These are phyloP conservation scores for Onychomys torridus DNA, from an alignment of 2,797 vertebrate species.

Conservation along the genomic window DNA sequence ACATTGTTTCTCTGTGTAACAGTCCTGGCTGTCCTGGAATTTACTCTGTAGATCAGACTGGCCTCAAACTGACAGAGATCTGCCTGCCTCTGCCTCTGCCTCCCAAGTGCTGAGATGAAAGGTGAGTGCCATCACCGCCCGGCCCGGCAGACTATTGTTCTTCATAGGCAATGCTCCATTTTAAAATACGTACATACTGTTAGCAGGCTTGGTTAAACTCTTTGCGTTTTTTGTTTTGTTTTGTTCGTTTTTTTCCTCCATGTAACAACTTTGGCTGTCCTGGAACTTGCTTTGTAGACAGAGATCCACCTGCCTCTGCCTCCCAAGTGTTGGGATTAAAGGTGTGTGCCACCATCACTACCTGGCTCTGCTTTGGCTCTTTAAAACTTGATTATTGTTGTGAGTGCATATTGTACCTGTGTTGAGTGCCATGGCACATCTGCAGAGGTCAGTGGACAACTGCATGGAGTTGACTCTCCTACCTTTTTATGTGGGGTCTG, in stretches of 20 bases:
- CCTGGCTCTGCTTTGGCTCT: background rate
- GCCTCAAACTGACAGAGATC: background rate
- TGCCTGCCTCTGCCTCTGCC: background rate
- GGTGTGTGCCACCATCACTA: background rate
- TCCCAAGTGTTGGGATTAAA: background rate
- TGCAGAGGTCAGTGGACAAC: background rate
- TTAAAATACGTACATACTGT: background rate
- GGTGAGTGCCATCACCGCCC: background rate
- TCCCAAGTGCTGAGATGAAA: background rate
- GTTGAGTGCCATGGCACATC: background rate
- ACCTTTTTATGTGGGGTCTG: background rate
- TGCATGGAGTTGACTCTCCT: background rate
- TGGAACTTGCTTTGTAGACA: background rate
- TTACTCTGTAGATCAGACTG: background rate
- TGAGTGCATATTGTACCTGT: background rate
- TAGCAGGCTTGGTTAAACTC: background rate
- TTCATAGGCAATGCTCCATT: background rate
- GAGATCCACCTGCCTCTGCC: background rate
- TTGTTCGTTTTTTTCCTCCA: background rate
- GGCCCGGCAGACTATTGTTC: background rate
- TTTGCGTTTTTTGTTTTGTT: background rate
- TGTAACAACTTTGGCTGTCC: background rate
- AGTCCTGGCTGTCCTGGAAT: background rate
- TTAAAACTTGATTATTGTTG: background rate
- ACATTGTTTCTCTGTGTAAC: background rate